These are phyloP conservation scores for Apistogramma diplotaenia DNA, from an alignment of 2,113 vertebrate species.

Conservation along the genomic window DNA sequence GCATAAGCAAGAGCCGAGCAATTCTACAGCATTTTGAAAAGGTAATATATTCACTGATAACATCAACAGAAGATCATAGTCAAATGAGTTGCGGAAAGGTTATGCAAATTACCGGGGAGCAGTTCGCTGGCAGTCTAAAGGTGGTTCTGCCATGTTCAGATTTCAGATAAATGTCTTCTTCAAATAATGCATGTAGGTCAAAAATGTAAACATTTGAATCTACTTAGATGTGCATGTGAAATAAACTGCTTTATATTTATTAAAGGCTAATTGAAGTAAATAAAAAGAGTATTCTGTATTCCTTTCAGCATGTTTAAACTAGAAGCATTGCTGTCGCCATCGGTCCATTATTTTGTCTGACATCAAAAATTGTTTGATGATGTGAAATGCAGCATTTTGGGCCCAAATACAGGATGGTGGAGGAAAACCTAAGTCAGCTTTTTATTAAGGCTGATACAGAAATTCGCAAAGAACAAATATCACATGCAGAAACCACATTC, in stretches of 20 bases:
- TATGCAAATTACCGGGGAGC: constrained; percentile 44
- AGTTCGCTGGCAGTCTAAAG: background rate
- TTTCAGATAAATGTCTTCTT: background rate
- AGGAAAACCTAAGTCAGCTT: too few species aligned
- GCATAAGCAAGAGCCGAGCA: constrained; percentile 29
- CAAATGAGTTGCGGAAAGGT: constrained; percentile 46
- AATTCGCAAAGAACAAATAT: background rate
- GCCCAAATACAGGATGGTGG: too few species aligned
- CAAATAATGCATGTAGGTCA: background rate
- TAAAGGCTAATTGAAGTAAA: background rate
- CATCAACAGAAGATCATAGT: constrained; percentile 24
- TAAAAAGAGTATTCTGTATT: constrained; percentile 4
- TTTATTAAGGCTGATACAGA: background rate
- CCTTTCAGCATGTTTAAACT: background rate
- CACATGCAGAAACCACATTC: background rate
- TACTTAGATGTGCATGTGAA: background rate
- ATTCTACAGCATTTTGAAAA: constrained; percentile 36
- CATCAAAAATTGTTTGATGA: background rate
- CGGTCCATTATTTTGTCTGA: background rate
- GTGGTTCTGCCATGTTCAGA: constrained; percentile 4
- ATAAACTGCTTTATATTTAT: background rate
- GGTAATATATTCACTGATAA: constrained; percentile 27
- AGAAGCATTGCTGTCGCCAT: background rate
- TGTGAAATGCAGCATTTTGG: too few species aligned
- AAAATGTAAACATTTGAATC: background rate